A percentile compares a stretch with the other conserved stretches of the same genome.
These are phyloP conservation scores for Tigriopus californicus DNA, from an alignment of 2,888 invertebrate species.

Conservation along the genomic window DNA sequence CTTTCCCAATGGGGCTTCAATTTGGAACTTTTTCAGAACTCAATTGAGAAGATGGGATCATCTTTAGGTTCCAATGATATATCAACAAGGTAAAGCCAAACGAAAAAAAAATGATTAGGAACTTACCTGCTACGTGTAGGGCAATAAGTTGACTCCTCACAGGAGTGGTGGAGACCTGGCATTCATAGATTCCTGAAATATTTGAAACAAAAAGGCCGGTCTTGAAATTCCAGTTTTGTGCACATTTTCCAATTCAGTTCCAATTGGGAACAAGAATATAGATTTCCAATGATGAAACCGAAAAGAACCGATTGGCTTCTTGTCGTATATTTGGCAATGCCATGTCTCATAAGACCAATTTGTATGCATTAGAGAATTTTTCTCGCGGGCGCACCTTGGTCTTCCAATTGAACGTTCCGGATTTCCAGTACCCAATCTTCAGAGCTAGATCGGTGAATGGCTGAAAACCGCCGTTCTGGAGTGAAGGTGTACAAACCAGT, in stretches of 20 bases:
- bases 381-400: slow-evolving; percentile 1
- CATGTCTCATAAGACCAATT: not conserved
- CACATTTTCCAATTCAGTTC: not conserved
- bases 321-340: too few species aligned
- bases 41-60: too few species aligned
- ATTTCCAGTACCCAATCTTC: slow-evolving; percentile 16
- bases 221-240: not conserved
- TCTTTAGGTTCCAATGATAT: too few species aligned
- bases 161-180: slow-evolving; percentile 14
- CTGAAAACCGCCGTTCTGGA: slow-evolving; percentile 6
- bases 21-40: too few species aligned
- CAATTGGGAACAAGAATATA: too few species aligned
- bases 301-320: too few species aligned
- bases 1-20: too few species aligned
- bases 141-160: slow-evolving; percentile 4
- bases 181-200: slow-evolving; percentile 14
- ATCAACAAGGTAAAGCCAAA: too few species aligned
- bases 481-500: slow-evolving; percentile 13
- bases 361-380: not conserved
- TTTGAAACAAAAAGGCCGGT: not conserved
- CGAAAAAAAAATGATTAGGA: too few species aligned
- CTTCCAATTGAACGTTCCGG: not conserved
- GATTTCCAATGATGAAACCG: too few species aligned
- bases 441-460: slow-evolving; percentile 10
- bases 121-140: slow-evolving; percentile 12